These are phyloP conservation scores for Eclectus roratus DNA, from an alignment of 2,113 vertebrate genomes.

Conservation along the genomic window DNA sequence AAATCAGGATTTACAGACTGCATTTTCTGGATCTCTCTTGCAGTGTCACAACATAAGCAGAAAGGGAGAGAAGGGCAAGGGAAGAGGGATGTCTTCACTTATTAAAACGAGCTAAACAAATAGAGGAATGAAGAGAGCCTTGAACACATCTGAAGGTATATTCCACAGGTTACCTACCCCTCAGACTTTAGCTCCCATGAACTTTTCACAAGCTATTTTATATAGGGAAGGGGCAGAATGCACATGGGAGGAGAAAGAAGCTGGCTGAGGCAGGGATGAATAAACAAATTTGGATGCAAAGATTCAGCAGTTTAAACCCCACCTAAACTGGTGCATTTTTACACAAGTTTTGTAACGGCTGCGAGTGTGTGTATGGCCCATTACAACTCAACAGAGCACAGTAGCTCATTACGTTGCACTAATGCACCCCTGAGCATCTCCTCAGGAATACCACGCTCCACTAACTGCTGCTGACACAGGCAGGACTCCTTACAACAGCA, in stretches of 20 bases:
- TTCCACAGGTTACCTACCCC: not conserved
- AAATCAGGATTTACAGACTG: not conserved
- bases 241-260: not conserved
- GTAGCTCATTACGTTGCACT: not conserved
- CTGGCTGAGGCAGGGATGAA: not conserved
- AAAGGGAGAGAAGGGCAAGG: not conserved
- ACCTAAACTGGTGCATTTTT: not conserved
- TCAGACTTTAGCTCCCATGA: rapidly evolving
- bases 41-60: not conserved
- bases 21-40: not conserved
- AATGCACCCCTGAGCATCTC: not conserved
- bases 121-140: not conserved
- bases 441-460: not conserved
- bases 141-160: not conserved
- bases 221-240: not conserved
- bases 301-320: not conserved
- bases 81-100: not conserved
- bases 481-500: not conserved
- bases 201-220: not conserved
- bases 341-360: not conserved
- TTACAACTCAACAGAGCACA: not conserved
- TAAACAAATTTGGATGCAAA: not conserved
- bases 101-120: not conserved
- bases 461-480: not conserved
- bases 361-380: not conserved